Evolutionary conservation across 23 tunicate genomes (phyloP), one percentile per base, ranked within the genome.

Genomic region (Styela clava): DNA sequence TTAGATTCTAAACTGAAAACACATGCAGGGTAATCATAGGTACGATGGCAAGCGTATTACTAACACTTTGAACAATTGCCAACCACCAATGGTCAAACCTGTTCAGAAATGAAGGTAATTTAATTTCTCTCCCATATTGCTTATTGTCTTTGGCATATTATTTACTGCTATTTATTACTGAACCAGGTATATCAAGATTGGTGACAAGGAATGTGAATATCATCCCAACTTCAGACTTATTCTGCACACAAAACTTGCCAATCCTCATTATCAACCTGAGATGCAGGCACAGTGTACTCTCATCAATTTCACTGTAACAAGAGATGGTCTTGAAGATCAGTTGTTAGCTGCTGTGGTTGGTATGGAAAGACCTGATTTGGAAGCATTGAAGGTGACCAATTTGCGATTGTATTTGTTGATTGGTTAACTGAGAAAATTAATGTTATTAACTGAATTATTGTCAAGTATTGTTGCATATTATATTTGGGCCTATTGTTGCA

Each of bases 211-310:
- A 78, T 88, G 94, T 51, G 98, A 94, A 62, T 94, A 88, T 74
- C 90, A 94, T 64, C 91, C 62, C 19, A 70, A 79, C 56, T 94
- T 94, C 88, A 72, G 82, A 28, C 74, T 94, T 37, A 88, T 94
- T 51, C 88, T 94, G 22, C 98, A 94, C 74, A 94, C 98, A 27
- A 94, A 94, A 61, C 91, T 94, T 26, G 98, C 98, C 69, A 94
- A 94, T 79, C 98, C 98, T 20, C 98, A 94, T 63, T 94, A 94
- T 90, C 98, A 94, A 56, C 98, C 98, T n/a, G 98, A 94, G 74
- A 94, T 88, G 98, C 98, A 94, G 73, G 98, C 98, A 34, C 98
- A 94, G 67, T 94, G 98, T 61, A 94, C 98, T 2, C 88, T 94
- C 69, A 94, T 94, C 89, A 94, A 94, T 74, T 94, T 94, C 85